Percentiles rank a stretch among this genome's conserved stretches.
These are phyloP conservation scores for Glomeris maerens DNA, from an alignment of 1,140 invertebrate genomes.

Conservation along the genomic window DNA sequence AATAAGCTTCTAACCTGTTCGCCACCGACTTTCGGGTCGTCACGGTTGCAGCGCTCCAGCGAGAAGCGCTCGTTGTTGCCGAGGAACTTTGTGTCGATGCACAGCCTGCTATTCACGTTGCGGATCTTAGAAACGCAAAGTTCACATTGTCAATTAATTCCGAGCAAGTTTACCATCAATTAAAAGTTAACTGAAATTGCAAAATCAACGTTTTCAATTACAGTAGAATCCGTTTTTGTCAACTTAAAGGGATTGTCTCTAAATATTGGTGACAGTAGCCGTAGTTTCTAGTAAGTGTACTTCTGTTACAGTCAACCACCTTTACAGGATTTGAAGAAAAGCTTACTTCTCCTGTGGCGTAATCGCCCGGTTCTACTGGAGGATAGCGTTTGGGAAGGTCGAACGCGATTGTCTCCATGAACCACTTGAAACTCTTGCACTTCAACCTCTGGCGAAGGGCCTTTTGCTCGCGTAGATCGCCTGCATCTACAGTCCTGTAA, in stretches of 20 bases:
- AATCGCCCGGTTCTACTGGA: slow-evolving; percentile 73
- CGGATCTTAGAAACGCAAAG: slow-evolving; percentile 37
- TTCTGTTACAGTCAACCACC: too few relatives aligned
- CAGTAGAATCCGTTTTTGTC: too few relatives aligned
- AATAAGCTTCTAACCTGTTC: slow-evolving; percentile 32
- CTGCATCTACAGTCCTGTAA: slow-evolving; percentile 56
- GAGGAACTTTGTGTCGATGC: slow-evolving; percentile 58
- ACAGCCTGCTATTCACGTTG: slow-evolving; percentile 50
- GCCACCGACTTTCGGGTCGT: slow-evolving; percentile 37
- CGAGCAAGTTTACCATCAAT: slow-evolving; percentile 12
- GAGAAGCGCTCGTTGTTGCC: slow-evolving; percentile 49
- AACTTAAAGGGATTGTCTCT: too few relatives aligned
- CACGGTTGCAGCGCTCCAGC: slow-evolving; percentile 44
- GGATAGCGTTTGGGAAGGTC: slow-evolving; percentile 82
- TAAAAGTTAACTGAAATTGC: not conserved
- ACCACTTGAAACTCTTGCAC: slow-evolving; percentile 92
- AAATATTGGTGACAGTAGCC: too few relatives aligned
- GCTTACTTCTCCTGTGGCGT: slow-evolving; percentile 61
- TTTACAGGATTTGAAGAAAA: slow-evolving; percentile 10
- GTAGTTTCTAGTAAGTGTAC: too few relatives aligned
- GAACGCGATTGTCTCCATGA: slow-evolving; percentile 85
- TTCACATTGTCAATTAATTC: slow-evolving; percentile 7
- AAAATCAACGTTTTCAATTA: too few relatives aligned
- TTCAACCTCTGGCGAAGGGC: slow-evolving; percentile 56
- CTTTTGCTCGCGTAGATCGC: slow-evolving; percentile 66